Evolutionary conservation across 2,888 invertebrate species (phyloP).

Genomic region (Drosophila atripex): DNA sequence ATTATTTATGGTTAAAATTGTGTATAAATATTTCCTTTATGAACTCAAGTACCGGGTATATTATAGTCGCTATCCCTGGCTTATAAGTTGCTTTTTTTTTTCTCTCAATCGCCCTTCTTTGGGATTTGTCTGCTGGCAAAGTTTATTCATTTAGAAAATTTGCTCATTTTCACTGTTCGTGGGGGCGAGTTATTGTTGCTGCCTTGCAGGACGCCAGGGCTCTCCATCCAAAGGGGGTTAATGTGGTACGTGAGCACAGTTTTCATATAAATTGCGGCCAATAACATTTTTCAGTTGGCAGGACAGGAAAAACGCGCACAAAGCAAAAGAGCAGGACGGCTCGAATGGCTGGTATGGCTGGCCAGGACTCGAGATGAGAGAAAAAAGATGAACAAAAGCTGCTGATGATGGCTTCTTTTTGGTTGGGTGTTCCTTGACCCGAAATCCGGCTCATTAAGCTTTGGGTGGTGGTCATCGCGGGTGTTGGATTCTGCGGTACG

Average conservation of each 20-base stretch:
- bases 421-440: conserved; percentile 30
- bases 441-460: conserved; percentile 79
- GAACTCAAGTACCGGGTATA: conserved; percentile 1
- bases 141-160: conserved; percentile 82
- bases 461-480: conserved; percentile 54
- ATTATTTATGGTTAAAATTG: too few species aligned
- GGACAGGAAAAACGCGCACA: conserved; percentile 71
- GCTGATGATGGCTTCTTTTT: conserved; percentile 77
- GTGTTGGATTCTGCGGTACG: conserved; percentile 53
- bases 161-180: conserved; percentile 68
- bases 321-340: conserved; percentile 49
- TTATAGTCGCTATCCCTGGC: background rate
- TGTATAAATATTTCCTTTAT: background rate
- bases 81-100: conserved; percentile 48
- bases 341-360: background rate
- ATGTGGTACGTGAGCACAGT: conserved; percentile 72
- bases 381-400: conserved; percentile 72
- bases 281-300: conserved; percentile 79
- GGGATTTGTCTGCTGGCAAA: conserved; percentile 52
- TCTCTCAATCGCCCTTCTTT: conserved; percentile 7
- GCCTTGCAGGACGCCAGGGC: conserved; percentile 3
- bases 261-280: conserved; percentile 81
- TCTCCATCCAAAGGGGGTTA: conserved; percentile 57
- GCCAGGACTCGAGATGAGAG: conserved; percentile 2
- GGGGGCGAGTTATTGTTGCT: conserved; percentile 36